Conservation (phyloP, 2,113 vertebrate species). For the human region GRCh38 chr4:125585501-125586000, state of each 20-base stretch:
- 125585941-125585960: slow-evolving; percentile 6
- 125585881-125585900: not conserved
- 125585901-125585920: not conserved
- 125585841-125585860: not conserved
- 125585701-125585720: not conserved
- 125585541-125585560: not conserved
- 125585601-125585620: not conserved
- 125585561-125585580: not conserved
- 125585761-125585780: not conserved
- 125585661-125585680: too few relatives aligned
- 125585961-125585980: not conserved
- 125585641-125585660: not conserved
- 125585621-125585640: not conserved
- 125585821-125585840: not conserved
- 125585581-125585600: not conserved
- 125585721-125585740: not conserved
- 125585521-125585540: not conserved
- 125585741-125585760: not conserved
- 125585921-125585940: not conserved
- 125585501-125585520: not conserved
- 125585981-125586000: not conserved
- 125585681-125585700: not conserved
- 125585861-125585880: not conserved
- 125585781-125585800: not conserved
- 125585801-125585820: not conserved